These are phyloP conservation scores for Nasonia oneida DNA, from an alignment of 2,888 invertebrate genomes.

Conservation along the genomic window DNA sequence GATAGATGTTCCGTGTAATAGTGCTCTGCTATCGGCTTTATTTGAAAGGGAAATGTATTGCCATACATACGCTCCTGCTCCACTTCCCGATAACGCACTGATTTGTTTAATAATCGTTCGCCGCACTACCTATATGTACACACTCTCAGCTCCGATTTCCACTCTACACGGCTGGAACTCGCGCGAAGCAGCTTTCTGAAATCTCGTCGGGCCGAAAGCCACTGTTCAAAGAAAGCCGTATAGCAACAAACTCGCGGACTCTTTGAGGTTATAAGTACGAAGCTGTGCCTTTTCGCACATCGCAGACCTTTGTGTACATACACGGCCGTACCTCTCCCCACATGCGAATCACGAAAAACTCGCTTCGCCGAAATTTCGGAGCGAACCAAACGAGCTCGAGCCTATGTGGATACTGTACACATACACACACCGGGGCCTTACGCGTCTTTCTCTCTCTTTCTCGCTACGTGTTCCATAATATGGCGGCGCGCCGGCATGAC, in stretches of 20 bases:
- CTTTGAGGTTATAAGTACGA: constrained; percentile 16
- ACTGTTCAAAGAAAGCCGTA: neutral
- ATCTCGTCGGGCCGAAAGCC: neutral
- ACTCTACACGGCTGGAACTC: neutral
- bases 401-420: neutral
- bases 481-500: constrained; percentile 61
- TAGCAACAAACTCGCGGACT: neutral
- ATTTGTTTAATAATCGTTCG: too few species aligned
- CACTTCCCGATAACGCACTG: neutral
- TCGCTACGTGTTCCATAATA: constrained; percentile 53
- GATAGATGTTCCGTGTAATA: neutral
- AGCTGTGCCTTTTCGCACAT: neutral
- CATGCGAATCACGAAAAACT: neutral
- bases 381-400: too few species aligned
- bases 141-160: too few species aligned
- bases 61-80: neutral
- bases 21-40: neutral
- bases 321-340: neutral
- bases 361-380: neutral
- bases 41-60: neutral
- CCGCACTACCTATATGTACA: too few species aligned
- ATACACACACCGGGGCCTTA: neutral
- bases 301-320: neutral
- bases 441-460: constrained; percentile 20
- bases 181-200: neutral